phyloP scores from a whole-genome alignment of 2,113 vertebrate species.

The Bos taurus region DNA sequence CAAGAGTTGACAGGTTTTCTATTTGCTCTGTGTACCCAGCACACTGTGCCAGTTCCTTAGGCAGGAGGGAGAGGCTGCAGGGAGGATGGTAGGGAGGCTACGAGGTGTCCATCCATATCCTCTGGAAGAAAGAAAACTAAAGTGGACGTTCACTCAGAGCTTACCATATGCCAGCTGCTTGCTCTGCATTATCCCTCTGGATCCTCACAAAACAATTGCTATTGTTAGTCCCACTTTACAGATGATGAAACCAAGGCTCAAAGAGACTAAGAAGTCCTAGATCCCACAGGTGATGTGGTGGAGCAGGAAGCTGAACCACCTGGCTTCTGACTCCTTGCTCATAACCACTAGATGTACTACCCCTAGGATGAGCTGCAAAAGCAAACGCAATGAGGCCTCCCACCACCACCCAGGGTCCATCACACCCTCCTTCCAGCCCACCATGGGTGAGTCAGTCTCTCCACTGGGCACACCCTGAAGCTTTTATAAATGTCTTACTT shows the following conservation, averaged over 20 bases:
- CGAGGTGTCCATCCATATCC: not conserved
- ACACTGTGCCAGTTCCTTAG: not conserved
- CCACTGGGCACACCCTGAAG: not conserved
- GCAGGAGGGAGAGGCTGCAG: too few relatives aligned
- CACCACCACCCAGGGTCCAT: not conserved
- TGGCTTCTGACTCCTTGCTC: not conserved
- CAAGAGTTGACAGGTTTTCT: not conserved
- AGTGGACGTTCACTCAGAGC: not conserved
- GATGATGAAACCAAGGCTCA: not conserved
- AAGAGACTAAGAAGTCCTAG: not conserved
- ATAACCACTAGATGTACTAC: not conserved
- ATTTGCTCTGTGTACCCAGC: not conserved
- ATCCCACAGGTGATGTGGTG: not conserved
- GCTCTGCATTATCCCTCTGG: not conserved
- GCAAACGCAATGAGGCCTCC: not conserved
- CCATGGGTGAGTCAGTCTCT: not conserved
- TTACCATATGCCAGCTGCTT: not conserved
- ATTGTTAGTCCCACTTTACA: not conserved
- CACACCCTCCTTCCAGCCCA: not conserved
- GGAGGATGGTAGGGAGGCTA: not conserved
- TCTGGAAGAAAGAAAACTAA: not conserved
- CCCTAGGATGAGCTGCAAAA: not conserved
- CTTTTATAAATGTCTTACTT: not conserved
- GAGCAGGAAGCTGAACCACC: not conserved
- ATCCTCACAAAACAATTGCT: not conserved